phyloP scores from a whole-genome alignment of 1,140 invertebrate genomes.

The Chironomus striatipennis region DNA sequence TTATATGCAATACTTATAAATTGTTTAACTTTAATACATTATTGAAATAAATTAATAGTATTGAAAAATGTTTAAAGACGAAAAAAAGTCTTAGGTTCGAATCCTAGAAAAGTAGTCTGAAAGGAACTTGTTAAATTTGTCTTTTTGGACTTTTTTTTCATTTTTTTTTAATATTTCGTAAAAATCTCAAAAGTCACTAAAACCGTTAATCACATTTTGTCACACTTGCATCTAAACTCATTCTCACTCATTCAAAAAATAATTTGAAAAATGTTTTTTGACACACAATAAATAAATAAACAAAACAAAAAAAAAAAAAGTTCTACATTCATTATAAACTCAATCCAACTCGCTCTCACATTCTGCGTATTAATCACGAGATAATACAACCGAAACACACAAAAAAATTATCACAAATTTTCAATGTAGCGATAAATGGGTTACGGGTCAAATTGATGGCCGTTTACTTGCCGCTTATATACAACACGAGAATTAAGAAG shows the following conservation, averaged over 20 bases:
- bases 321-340: not conserved
- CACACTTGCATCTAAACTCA: not conserved
- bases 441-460: conserved; percentile 5
- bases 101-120: too few relatives aligned
- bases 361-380: not conserved
- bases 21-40: too few relatives aligned
- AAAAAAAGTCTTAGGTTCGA: too few relatives aligned
- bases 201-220: not conserved
- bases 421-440: conserved; percentile 22
- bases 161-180: too few relatives aligned
- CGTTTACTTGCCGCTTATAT: not conserved
- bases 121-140: too few relatives aligned
- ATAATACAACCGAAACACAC: not conserved
- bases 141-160: too few relatives aligned
- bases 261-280: not conserved
- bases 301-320: not conserved
- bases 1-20: too few relatives aligned
- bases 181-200: too few relatives aligned
- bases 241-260: not conserved
- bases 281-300: conserved; percentile 10
- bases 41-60: too few relatives aligned
- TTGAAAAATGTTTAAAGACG: too few relatives aligned
- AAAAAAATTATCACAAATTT: conserved; percentile 15
- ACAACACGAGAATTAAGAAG: not conserved
- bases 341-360: not conserved